phyloP scores from a whole-genome alignment of 2,113 vertebrate species.

The Cnemophilus loriae region DNA sequence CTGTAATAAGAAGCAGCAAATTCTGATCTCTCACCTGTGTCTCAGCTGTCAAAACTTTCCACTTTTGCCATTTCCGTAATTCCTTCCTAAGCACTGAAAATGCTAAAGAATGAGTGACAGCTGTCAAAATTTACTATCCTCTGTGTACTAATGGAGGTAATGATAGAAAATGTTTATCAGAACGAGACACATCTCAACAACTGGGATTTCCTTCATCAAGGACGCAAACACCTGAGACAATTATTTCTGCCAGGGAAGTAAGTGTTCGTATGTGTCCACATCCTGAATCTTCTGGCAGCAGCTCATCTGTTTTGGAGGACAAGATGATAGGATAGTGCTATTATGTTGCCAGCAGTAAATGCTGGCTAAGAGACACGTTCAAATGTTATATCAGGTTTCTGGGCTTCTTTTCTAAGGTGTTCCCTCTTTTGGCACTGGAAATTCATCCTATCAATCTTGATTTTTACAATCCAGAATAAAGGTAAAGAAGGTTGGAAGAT shows the following conservation, averaged over 20 bases:
- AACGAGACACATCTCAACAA: background rate
- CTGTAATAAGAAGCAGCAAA: background rate
- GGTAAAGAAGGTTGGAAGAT: background rate
- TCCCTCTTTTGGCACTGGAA: background rate
- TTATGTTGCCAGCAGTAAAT: background rate
- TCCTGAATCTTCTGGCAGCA: background rate
- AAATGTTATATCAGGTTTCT: background rate
- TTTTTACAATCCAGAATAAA: background rate
- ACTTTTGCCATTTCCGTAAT: background rate
- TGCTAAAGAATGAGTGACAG: constrained; percentile 6
- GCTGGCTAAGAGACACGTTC: background rate
- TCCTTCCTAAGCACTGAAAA: background rate
- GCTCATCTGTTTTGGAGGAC: background rate
- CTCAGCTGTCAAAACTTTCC: constrained; percentile 9
- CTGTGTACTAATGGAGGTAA: background rate
- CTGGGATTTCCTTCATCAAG: background rate
- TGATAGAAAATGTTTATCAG: background rate
- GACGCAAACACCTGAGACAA: background rate
- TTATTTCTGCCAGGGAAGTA: background rate
- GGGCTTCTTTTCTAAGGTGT: background rate
- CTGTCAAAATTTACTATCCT: constrained; percentile 20
- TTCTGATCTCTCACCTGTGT: constrained; percentile 4
- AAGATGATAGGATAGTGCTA: background rate
- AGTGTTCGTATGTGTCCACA: background rate
- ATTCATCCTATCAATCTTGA: background rate